Conservation (phyloP, 2,113 vertebrate species). For the Dendrocopos noguchii region DNA sequence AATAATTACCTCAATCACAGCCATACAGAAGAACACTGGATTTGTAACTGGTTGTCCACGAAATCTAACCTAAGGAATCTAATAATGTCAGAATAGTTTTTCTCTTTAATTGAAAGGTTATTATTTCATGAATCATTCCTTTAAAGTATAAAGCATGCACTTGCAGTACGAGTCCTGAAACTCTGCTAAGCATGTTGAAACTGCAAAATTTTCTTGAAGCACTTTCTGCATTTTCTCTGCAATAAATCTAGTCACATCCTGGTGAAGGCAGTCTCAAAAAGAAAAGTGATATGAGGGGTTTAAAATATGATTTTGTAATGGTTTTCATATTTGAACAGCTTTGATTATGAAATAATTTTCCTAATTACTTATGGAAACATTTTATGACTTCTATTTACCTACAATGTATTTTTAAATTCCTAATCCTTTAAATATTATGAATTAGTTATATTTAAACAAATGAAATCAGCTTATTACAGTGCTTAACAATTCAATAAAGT, state of each 20-base stretch:
- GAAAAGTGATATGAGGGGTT: neutral
- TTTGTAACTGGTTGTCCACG: neutral
- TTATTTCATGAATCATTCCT: neutral
- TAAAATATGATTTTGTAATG: neutral
- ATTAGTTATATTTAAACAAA: neutral
- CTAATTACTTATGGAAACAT: neutral
- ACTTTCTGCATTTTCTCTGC: neutral
- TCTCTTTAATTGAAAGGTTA: neutral
- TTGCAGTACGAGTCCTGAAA: neutral
- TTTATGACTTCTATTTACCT: neutral
- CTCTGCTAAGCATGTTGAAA: neutral
- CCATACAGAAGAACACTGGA: neutral
- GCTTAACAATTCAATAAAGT: neutral
- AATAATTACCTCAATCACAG: slow-evolving; percentile 22
- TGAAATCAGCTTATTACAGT: neutral
- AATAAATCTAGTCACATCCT: neutral
- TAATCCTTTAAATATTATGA: neutral
- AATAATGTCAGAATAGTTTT: neutral
- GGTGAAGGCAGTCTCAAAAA: neutral
- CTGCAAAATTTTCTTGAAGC: neutral
- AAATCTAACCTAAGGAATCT: neutral
- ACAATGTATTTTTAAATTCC: neutral
- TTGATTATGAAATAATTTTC: neutral
- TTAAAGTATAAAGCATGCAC: neutral
- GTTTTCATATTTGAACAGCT: neutral